These are phyloP conservation scores for Prionailurus bengalensis DNA, from an alignment of 2,113 vertebrate genomes.

Conservation along the genomic window DNA sequence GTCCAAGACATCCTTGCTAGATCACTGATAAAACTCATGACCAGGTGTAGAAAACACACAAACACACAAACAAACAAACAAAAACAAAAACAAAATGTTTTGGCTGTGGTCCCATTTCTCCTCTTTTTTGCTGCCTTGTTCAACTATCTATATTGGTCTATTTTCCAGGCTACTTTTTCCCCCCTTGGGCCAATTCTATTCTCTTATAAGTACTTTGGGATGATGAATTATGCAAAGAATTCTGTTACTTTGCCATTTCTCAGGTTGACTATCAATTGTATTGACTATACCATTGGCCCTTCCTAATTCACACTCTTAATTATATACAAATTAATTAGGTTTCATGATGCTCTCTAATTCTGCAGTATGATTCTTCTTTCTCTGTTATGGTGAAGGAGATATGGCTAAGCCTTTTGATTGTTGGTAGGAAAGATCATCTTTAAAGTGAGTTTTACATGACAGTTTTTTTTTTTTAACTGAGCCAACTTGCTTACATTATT, in stretches of 20 bases:
- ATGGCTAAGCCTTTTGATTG: not conserved
- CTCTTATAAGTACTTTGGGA: not conserved
- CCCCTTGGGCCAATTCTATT: not conserved
- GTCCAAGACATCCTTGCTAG: not conserved
- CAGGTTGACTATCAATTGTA: not conserved
- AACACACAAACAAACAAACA: not conserved
- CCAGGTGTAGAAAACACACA: not conserved
- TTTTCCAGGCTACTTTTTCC: not conserved
- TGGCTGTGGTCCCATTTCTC: not conserved
- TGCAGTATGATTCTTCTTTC: not conserved
- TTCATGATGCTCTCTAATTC: not conserved
- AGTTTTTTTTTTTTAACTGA: not conserved
- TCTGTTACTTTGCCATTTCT: not conserved
- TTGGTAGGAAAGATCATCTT: not conserved
- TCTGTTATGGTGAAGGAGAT: not conserved
- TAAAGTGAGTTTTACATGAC: not conserved
- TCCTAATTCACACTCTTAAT: not conserved
- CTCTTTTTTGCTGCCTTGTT: not conserved
- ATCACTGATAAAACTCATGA: not conserved
- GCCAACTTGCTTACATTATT: not conserved
- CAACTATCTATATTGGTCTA: not conserved
- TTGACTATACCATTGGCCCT: not conserved
- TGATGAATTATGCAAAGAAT: slow-evolving; percentile 1
- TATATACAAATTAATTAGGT: not conserved
- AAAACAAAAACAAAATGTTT: not conserved